These are phyloP conservation scores for Oreochromis aureus DNA, from an alignment of 2,113 vertebrate genomes.

Conservation along the genomic window DNA sequence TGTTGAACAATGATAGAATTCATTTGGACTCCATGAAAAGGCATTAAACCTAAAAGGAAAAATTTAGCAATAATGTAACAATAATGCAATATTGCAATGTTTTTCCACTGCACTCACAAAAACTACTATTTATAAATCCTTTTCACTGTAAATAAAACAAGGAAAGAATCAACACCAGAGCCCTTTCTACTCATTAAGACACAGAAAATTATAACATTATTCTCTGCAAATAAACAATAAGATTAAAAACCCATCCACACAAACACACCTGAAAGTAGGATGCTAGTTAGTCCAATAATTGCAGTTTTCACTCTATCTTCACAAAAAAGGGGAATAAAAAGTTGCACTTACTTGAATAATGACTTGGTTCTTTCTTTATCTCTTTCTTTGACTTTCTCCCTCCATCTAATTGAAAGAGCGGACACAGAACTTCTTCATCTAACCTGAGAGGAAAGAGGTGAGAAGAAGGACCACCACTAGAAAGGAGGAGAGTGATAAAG, in stretches of 20 bases:
- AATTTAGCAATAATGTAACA: background rate
- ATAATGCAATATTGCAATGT: background rate
- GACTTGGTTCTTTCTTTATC: slow-evolving; percentile 19
- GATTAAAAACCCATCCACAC: background rate
- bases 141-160: background rate
- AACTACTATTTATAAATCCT: background rate
- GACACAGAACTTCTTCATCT: slow-evolving; percentile 27
- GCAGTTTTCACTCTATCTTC: background rate
- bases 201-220: background rate
- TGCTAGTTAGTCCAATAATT: background rate
- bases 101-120: background rate
- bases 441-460: slow-evolving; percentile 45
- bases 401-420: slow-evolving; percentile 49
- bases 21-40: background rate
- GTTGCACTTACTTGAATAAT: slow-evolving; percentile 50
- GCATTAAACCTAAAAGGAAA: background rate
- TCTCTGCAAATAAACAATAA: background rate
- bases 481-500: slow-evolving; percentile 59
- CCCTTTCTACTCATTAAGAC: background rate
- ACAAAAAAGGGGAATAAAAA: background rate
- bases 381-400: slow-evolving; percentile 28
- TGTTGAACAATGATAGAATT: background rate
- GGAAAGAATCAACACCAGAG: background rate
- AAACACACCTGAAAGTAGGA: background rate
- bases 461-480: slow-evolving; percentile 48